These are phyloP conservation scores for Sternotherus odoratus DNA, from an alignment of 2,797 vertebrate genomes.

Conservation along the genomic window DNA sequence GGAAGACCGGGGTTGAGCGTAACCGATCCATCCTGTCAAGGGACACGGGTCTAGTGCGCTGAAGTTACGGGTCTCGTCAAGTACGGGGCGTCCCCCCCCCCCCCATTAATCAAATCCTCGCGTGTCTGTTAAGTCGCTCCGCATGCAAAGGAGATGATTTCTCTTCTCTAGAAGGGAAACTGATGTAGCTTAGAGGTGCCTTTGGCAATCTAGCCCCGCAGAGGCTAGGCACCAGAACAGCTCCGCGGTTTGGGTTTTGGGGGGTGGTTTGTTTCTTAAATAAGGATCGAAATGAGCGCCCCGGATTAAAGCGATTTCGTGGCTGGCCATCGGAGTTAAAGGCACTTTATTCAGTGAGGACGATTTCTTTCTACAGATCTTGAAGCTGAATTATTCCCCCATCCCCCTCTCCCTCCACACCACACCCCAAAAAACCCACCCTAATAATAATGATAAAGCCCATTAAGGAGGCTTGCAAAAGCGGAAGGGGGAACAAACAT, in stretches of 20 bases:
- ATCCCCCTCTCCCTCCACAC: not conserved
- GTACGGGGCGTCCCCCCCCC: not conserved
- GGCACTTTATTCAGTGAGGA: conserved; percentile 59
- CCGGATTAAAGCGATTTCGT: conserved; percentile 40
- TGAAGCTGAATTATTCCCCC: conserved; percentile 24
- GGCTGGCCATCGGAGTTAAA: conserved; percentile 55
- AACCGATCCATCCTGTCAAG: not conserved
- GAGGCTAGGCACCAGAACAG: not conserved
- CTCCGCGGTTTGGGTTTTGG: not conserved
- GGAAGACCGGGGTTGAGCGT: not conserved
- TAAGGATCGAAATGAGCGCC: not conserved
- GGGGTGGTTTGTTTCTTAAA: not conserved
- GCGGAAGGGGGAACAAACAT: conserved; percentile 3
- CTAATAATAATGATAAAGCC: not conserved
- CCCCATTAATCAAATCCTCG: not conserved
- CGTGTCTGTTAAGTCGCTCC: not conserved
- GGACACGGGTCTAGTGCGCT: not conserved
- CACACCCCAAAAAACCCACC: not conserved
- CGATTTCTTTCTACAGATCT: conserved; percentile 33
- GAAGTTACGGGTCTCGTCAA: not conserved
- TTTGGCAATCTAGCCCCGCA: conserved; percentile 40
- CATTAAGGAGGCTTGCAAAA: conserved; percentile 62
- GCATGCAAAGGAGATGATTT: not conserved
- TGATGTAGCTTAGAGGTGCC: conserved; percentile 2
- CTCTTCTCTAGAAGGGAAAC: conserved; percentile 44